Conservation (phyloP, 2,888 invertebrate genomes). For the Drosophila monieri region DNA sequence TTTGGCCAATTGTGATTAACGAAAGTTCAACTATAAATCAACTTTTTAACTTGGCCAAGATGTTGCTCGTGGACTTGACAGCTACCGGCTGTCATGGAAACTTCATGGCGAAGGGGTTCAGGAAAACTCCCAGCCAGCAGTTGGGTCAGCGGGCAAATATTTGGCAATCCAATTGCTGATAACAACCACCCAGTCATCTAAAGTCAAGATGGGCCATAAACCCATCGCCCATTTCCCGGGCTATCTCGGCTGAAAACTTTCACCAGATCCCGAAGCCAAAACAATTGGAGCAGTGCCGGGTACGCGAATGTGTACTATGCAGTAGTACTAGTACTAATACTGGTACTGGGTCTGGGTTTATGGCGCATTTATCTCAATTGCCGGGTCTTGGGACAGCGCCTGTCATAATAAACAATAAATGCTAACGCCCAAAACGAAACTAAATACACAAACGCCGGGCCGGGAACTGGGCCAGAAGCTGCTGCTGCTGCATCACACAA, state of each 20-base stretch:
- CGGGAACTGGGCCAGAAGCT: conserved; percentile 52
- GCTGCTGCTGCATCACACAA: conserved; percentile 12
- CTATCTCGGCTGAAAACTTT: conserved; percentile 42
- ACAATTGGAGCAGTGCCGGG: conserved; percentile 4
- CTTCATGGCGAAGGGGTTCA: background rate
- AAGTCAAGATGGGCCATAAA: conserved; percentile 47
- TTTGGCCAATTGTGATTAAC: background rate
- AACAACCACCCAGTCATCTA: conserved; percentile 18
- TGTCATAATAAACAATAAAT: conserved; percentile 71
- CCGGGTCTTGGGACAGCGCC: conserved; percentile 32
- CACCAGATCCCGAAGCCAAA: conserved; percentile 19
- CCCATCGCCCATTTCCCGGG: conserved; percentile 20
- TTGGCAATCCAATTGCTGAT: conserved; percentile 39
- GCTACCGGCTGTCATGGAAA: conserved; percentile 35
- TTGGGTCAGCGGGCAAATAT: conserved; percentile 34
- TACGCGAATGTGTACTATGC: background rate
- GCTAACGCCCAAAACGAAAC: conserved; percentile 66
- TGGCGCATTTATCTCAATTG: conserved; percentile 75
- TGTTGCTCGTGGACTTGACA: conserved; percentile 3
- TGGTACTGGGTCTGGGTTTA: conserved; percentile 46
- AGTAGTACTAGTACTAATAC: background rate
- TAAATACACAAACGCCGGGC: conserved; percentile 53
- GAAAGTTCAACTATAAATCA: background rate
- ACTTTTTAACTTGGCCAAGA: background rate
- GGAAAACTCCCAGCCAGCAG: conserved; percentile 3